Conservation (phyloP, 2,888 invertebrate genomes). For the Alsophila aescularia region DNA sequence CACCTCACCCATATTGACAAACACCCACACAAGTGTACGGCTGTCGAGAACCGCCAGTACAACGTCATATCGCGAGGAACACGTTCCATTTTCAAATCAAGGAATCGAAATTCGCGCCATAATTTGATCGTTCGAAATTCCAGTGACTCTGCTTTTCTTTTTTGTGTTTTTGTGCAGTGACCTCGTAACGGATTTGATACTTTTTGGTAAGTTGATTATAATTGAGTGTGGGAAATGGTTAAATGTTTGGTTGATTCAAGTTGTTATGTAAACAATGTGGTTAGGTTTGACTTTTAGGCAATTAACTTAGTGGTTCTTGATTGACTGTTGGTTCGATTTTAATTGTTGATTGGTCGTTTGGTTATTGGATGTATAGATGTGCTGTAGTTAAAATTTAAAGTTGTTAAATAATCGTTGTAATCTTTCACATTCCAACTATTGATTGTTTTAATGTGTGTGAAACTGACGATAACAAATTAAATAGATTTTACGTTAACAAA, state of each 20-base stretch:
- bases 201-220: constrained; percentile 17
- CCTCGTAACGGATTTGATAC: constrained; percentile 29
- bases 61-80: constrained; percentile 48
- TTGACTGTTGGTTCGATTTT: constrained; percentile 28
- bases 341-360: constrained; percentile 14
- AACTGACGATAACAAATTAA: constrained; percentile 1
- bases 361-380: constrained; percentile 9
- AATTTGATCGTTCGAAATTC: constrained; percentile 45
- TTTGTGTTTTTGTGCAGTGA: constrained; percentile 30
- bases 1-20: constrained; percentile 42
- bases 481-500: neutral
- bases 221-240: constrained; percentile 3
- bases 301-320: constrained; percentile 26
- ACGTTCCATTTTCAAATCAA: constrained; percentile 49
- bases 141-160: constrained; percentile 25
- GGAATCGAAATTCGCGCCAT: constrained; percentile 54
- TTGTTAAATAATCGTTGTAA: neutral
- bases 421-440: constrained; percentile 3
- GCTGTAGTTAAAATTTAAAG: neutral
- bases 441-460: constrained; percentile 7
- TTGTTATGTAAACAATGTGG: constrained; percentile 27
- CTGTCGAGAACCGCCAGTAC: constrained; percentile 44
- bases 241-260: constrained; percentile 8
- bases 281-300: constrained; percentile 7
- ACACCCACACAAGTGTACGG: constrained; percentile 20